Evolutionary conservation across 2,888 invertebrate species (phyloP).

Genomic region (Charanyca ferruginea): DNA sequence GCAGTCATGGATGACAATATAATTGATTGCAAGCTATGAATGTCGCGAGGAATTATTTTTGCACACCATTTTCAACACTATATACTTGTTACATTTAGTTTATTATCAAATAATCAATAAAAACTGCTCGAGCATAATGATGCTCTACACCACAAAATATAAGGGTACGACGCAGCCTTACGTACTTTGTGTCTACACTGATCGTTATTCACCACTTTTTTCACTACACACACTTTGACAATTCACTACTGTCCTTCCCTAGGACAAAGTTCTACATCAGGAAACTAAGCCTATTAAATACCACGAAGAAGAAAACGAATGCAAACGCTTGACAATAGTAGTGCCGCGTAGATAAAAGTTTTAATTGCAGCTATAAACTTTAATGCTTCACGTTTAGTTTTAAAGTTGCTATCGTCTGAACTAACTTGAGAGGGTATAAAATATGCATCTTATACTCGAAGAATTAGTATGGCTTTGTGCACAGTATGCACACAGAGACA

Average conservation of each 20-base stretch:
- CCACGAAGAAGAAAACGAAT: constrained; percentile 18
- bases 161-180: no score
- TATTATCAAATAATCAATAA: background rate
- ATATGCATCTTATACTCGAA: constrained; percentile 13
- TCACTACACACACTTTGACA: no score
- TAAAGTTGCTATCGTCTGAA: constrained; percentile 37
- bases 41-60: no score
- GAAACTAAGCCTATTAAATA: background rate
- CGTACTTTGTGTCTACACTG: no score
- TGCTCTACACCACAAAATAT: no score
- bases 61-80: no score
- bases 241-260: no score
- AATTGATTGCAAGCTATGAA: no score
- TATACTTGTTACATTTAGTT: no score
- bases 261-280: background rate
- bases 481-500: background rate
- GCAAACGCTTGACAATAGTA: constrained; percentile 17
- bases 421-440: constrained; percentile 1
- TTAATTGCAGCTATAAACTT: constrained; percentile 20
- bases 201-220: no score
- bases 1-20: no score
- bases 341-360: constrained; percentile 19
- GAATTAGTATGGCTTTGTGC: background rate
- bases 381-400: constrained; percentile 19
- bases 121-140: background rate